Base-by-base conservation (phyloP, 2,113 vertebrate species). In the Lycaon pictus region DNA sequence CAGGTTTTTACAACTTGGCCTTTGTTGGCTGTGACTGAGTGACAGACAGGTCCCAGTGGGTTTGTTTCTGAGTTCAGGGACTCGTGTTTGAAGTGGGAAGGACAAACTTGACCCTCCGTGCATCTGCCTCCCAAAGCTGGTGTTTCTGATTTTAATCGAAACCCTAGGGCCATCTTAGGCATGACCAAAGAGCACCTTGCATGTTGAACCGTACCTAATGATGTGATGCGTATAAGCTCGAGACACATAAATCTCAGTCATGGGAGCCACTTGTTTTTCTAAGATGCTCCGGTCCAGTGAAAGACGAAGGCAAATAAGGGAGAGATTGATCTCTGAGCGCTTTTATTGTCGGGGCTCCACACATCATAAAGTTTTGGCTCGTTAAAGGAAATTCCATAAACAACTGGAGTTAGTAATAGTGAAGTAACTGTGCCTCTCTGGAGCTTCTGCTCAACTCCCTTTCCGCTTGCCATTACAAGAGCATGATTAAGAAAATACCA, bases 131-230 rank as follows among this genome's bases (percentile, higher is more conserved):
- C 95, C 90, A 82, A 79, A 97, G 88, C 98, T 87, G 37, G 0
- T 87, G 51, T 97, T 98, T 98, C 90, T 55, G 92, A 81, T 97
- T 98, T 98, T 97, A 96, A 97, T 97, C 9, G 51, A 98, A 98
- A 96, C 88, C 97, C 94, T 55, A 71, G 74, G 98, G 96, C 95
- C 12, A 23, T 98, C 95, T 97, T 97, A 98, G 97, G 88, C 81
- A 0, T 56, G 97, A 97, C 98, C 97, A 97, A 96, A 98, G 98
- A 97, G 98, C 98, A 98, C 98, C 98, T 99, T 99, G 98, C 97
- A 98, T 97, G 96, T 93, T 85, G 88, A 99, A 98, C 98, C 97
- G 97, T 99, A 98, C 98, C 98, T 99, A 98, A 98, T 96, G 98
- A 97, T 88, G 69, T 35, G 51, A 97, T 95, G 98, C 97, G 15